phyloP scores from a whole-genome alignment of 2,113 vertebrate genomes.

The Etia nguti region DNA sequence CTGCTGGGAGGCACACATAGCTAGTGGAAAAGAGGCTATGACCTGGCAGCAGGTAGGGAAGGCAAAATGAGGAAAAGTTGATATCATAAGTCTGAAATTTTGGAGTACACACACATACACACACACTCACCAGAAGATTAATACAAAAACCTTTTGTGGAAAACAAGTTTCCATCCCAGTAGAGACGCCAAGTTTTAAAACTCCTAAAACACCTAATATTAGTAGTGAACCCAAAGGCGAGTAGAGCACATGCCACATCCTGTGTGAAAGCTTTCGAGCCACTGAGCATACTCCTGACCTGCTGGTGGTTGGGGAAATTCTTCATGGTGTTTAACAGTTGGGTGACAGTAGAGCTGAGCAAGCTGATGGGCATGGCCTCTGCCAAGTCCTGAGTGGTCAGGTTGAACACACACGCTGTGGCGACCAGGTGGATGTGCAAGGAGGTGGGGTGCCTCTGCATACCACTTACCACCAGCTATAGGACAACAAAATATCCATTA shows the following conservation, averaged over 20 bases:
- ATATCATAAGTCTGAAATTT: background rate
- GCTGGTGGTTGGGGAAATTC: constrained; percentile 86
- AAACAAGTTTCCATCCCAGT: background rate
- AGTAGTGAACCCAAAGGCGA: background rate
- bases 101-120: background rate
- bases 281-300: constrained; percentile 45
- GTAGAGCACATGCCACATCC: background rate
- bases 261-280: background rate
- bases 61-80: background rate
- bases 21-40: background rate
- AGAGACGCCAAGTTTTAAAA: background rate
- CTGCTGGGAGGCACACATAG: background rate
- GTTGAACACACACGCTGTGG: constrained; percentile 90
- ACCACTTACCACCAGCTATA: constrained; percentile 82
- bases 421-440: constrained; percentile 83
- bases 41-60: background rate
- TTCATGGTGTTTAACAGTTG: constrained; percentile 88
- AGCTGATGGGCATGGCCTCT: constrained; percentile 80
- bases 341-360: constrained; percentile 81
- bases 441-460: constrained; percentile 89
- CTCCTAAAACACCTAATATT: background rate
- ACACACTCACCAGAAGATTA: background rate
- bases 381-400: constrained; percentile 86
- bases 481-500: background rate
- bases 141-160: background rate